Conservation (phyloP, 2,888 invertebrate species). For the Synergus japonicus region DNA sequence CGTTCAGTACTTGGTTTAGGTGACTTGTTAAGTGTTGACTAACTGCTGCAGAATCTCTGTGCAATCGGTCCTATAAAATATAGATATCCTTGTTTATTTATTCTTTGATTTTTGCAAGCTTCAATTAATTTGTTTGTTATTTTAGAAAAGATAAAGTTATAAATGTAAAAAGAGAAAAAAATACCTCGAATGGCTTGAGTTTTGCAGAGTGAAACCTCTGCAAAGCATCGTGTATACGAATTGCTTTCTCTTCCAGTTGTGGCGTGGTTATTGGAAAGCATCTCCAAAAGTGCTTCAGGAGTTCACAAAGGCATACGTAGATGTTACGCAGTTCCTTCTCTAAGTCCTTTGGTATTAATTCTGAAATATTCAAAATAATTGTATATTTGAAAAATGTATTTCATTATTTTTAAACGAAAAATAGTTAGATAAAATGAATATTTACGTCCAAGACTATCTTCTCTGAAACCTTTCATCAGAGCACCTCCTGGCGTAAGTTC, state of each 20-base stretch:
- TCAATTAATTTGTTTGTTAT: not conserved
- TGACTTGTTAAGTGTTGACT: constrained; percentile 90
- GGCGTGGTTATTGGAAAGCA: constrained; percentile 91
- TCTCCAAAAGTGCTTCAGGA: constrained; percentile 96
- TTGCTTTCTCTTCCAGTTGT: constrained; percentile 87
- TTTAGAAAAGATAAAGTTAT: not conserved
- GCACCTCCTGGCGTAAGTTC: constrained; percentile 95
- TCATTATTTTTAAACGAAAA: constrained; percentile 5
- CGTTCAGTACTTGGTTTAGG: constrained; percentile 91
- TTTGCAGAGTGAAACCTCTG: constrained; percentile 92
- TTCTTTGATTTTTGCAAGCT: not conserved
- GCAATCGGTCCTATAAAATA: constrained; percentile 85
- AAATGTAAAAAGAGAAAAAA: constrained; percentile 42
- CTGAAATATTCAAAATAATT: constrained; percentile 77
- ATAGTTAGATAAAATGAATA: constrained; percentile 9
- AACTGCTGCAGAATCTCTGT: constrained; percentile 88
- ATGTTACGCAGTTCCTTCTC: constrained; percentile 90
- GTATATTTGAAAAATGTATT: not conserved
- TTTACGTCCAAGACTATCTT: constrained; percentile 87
- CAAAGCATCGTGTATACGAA: constrained; percentile 93
- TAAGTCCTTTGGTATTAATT: constrained; percentile 90
- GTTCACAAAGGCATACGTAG: constrained; percentile 92
- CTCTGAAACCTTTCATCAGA: constrained; percentile 92
- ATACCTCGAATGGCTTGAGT: constrained; percentile 90
- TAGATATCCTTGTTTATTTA: constrained; percentile 38